Base-by-base conservation (phyloP, 1,140 invertebrate genomes). In the Antheraea mylitta region DNA sequence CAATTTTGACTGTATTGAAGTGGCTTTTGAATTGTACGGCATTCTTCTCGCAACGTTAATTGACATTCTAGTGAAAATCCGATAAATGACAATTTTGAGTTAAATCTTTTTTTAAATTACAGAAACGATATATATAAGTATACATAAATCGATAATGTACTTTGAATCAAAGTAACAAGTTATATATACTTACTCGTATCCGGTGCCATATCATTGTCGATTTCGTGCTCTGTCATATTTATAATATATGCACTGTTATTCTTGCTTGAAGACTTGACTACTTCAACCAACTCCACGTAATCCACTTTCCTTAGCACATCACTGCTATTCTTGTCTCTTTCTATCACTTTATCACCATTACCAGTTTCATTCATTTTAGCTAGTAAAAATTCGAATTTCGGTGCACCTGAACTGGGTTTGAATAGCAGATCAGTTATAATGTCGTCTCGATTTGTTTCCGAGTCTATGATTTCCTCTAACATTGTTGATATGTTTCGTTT, bases 401-500 rank as follows among this genome's bases (percentile, higher is more conserved):
- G 90, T 59, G 73, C 71, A 58, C 76, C 75, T 64, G 84, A 74
- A 58, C 86, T 81, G 8, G 82, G 79, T 70, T 83, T 83, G 36
- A 87, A 91, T 7, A 87, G 68, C 64, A 90, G 86, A 71, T 91
- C 90, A 0, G 90, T 92, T n/a, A 92, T 72, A 0, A 79, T 87
- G 22, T 86, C 90, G 42, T 92, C 90, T 69, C 90, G 78, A 53
- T 87, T 82, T 6, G 87, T 89, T 76, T 92, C 90, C 0, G 90
- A 89, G 71, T 90, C 83, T 59, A 92, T 90, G 70, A 92, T 87
- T 36, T 88, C 81, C 19, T 92, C 87, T 72, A 92, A 62, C 18
- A 89, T 68, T 38, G 88, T 88, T 81, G 90, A 90, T 86, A 87
- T 87, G 82, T 92, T 92, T 69, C 85, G 69, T 74, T 90, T 84